Conservation (phyloP, 2,797 vertebrate species). For the Buceros bicornis region DNA sequence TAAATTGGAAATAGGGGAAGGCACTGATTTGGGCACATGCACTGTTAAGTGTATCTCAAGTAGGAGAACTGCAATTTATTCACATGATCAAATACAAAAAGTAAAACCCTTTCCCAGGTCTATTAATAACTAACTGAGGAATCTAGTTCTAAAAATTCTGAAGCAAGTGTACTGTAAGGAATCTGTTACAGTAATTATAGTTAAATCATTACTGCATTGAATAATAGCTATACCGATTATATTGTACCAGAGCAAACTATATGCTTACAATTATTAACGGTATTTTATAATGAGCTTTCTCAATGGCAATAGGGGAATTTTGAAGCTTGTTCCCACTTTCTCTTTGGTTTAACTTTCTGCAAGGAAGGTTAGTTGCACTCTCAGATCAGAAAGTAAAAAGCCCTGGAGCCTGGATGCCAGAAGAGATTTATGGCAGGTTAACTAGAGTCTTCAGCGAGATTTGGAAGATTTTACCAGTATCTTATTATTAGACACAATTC, state of each 20-base stretch:
- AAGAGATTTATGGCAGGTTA: slow-evolving; percentile 18
- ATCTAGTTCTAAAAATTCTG: neutral
- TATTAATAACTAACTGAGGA: neutral
- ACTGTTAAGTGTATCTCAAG: neutral
- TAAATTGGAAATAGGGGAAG: slow-evolving; percentile 7
- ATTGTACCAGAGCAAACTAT: neutral
- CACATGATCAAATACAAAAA: slow-evolving; percentile 4
- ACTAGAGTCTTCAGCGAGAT: slow-evolving; percentile 2
- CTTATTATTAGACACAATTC: slow-evolving; percentile 38
- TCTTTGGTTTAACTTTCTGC: slow-evolving; percentile 32
- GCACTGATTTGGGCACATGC: neutral
- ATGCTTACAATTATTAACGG: neutral
- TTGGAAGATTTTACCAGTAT: slow-evolving; percentile 1
- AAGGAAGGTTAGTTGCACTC: slow-evolving; percentile 13
- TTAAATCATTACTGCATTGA: slow-evolving; percentile 16
- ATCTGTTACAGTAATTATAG: slow-evolving; percentile 31
- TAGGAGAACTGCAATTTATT: slow-evolving; percentile 12
- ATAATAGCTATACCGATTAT: neutral
- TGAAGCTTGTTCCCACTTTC: neutral
- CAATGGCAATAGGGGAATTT: neutral
- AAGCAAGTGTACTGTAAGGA: neutral
- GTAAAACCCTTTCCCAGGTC: neutral
- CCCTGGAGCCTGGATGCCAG: neutral
- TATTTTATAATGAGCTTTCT: slow-evolving; percentile 23
- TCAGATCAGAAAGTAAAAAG: slow-evolving; percentile 49